Evolutionary conservation across 2,113 vertebrate genomes (phyloP).

Genomic region (Perca flavescens): DNA sequence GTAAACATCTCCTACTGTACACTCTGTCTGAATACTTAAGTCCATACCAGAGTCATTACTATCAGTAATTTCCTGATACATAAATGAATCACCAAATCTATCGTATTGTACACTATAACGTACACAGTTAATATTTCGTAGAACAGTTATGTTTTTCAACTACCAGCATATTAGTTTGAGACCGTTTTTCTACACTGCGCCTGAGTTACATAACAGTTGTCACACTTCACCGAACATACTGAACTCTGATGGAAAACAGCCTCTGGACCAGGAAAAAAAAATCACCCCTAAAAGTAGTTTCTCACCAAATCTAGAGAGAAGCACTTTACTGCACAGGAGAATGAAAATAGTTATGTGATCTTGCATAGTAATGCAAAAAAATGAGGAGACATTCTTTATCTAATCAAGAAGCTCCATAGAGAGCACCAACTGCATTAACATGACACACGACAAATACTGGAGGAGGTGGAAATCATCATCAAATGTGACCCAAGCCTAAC

Average conservation of each 20-base stretch:
- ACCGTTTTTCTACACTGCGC: neutral
- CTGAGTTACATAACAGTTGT: neutral
- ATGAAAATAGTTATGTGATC: neutral
- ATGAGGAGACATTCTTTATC: neutral
- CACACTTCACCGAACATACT: neutral
- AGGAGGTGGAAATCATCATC: constrained; percentile 37
- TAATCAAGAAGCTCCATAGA: neutral
- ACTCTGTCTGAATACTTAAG: neutral
- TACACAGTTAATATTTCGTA: neutral
- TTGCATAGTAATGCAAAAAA: neutral
- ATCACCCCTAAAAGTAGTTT: neutral
- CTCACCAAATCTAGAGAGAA: neutral
- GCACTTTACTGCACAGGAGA: neutral
- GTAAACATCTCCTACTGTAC: neutral
- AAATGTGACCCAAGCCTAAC: constrained; percentile 11
- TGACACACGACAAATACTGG: neutral
- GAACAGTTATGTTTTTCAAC: too few species aligned
- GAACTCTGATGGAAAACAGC: neutral
- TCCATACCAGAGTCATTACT: neutral
- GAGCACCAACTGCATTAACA: neutral
- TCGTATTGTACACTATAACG: neutral
- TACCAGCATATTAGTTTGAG: neutral
- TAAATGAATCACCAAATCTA: neutral
- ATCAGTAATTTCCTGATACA: neutral
- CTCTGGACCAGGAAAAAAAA: constrained; percentile 8